phyloP scores from a whole-genome alignment of 2,888 invertebrate species.

The Cremastobaeus sp. region DNA sequence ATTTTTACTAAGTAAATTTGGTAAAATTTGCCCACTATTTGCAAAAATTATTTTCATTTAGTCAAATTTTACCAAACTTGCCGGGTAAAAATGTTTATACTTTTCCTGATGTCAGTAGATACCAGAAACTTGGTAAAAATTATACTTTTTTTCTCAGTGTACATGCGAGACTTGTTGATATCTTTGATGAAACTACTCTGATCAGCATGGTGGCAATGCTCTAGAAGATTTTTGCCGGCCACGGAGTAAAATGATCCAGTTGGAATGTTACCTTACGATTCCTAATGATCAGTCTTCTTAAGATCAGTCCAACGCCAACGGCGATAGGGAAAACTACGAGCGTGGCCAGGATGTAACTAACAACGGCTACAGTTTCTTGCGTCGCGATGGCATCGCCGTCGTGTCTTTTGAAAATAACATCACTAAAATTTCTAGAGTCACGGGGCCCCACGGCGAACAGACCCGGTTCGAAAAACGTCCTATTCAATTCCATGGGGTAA shows the following conservation, averaged over 20 bases:
- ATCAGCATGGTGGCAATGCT: slow-evolving; percentile 26
- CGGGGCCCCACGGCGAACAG: slow-evolving; percentile 68
- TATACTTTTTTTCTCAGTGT: too few species aligned
- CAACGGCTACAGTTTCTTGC: slow-evolving; percentile 76
- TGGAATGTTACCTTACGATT: slow-evolving; percentile 75
- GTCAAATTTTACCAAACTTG: too few species aligned
- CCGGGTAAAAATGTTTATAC: too few species aligned
- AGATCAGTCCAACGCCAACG: slow-evolving; percentile 77
- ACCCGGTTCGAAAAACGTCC: slow-evolving; percentile 68
- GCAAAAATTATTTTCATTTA: too few species aligned
- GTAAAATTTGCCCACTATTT: too few species aligned
- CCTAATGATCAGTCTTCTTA: slow-evolving; percentile 78
- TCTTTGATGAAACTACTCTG: not conserved
- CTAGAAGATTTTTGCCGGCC: slow-evolving; percentile 8
- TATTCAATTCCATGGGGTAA: slow-evolving; percentile 66
- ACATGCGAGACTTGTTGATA: too few species aligned
- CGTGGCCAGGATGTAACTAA: slow-evolving; percentile 78
- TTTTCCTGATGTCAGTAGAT: too few species aligned
- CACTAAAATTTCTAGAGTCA: slow-evolving; percentile 74
- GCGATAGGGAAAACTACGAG: slow-evolving; percentile 78
- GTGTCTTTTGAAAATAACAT: slow-evolving; percentile 75
- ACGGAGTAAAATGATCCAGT: slow-evolving; percentile 18
- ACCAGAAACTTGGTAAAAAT: too few species aligned
- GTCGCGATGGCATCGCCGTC: slow-evolving; percentile 73
- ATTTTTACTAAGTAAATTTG: too few species aligned